Base-by-base conservation (phyloP, 2,113 vertebrate genomes). In the Pyxicephalus adspersus region DNA sequence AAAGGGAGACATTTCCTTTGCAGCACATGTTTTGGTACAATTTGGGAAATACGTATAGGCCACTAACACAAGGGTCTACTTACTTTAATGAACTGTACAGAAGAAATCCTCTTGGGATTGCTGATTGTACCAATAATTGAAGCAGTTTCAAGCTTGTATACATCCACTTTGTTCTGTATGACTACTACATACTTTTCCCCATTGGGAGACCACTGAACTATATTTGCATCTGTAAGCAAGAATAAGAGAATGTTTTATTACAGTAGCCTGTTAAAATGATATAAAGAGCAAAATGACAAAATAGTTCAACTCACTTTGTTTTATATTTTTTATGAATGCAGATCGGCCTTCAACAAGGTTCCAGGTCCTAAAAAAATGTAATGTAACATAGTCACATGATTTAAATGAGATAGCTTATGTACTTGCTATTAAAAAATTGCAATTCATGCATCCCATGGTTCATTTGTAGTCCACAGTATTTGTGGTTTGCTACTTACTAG, bases 311-410 rank as follows among this genome's bases (percentile, higher is more conserved):
- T 95, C 87, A 99, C 98, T 97, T 84, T 95, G 94, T 83, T 98
- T 99, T 85, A 99, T 93, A 83, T 98, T 99, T 92, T 98, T 99
- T 87, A 98, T 94, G 85, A 98, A 99, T 16, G 97, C 97, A 7
- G 95, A 95, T 86, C 97, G 89, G 88, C 98, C 98, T 76, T 95
- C 95, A 57, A 94, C 91, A 67, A 99, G 95, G 90, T 99, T 99
- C 97, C 98, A 99, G 0, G 98, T 99, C 89, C 98, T 99, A 84
- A 38, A 1, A 38, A 38, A 45, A 34, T 34, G 11, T 13, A 45
- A 45, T 45, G 3, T 13, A 45, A 13, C 2, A 45, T 38, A 2
- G 38, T 45, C 38, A 11, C 15, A 45, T 45, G 1, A 45, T 13
- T 13, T 45, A 45, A 45, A 45, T 45, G 38, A 45, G 38, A 2